These are phyloP conservation scores for Bombus pyrosoma DNA, from an alignment of 1,140 invertebrate genomes.

Conservation along the genomic window DNA sequence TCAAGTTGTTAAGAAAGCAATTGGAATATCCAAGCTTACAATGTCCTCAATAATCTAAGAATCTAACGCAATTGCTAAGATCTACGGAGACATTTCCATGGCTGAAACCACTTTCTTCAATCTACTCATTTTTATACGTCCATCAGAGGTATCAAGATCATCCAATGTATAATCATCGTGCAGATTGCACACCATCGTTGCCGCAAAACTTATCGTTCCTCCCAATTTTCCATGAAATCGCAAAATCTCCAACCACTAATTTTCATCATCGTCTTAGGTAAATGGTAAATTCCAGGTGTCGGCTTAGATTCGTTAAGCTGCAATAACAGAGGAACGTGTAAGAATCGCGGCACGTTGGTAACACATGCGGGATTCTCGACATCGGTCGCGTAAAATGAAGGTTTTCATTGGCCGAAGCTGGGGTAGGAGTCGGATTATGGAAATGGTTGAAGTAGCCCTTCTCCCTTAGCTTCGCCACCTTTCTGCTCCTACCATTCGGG, in stretches of 20 bases:
- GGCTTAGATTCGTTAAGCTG: constrained; percentile 33
- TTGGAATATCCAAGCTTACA: no score
- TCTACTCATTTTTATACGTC: no score
- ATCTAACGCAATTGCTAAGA: no score
- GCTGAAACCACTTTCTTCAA: no score
- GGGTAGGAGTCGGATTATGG: constrained; percentile 75
- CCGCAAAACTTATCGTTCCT: no score
- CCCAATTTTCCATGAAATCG: background rate
- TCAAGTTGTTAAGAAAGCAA: no score
- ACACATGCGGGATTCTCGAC: constrained; percentile 20
- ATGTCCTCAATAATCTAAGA: no score
- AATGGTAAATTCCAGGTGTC: constrained; percentile 29
- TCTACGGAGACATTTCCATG: no score
- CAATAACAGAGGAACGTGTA: constrained; percentile 16
- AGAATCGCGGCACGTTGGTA: constrained; percentile 17
- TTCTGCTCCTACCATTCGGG: background rate
- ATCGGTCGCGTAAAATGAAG: constrained; percentile 69
- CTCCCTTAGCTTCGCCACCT: constrained; percentile 43
- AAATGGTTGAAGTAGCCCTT: constrained; percentile 69
- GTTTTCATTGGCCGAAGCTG: constrained; percentile 73
- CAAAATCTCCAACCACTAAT: background rate
- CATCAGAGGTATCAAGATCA: no score
- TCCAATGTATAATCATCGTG: background rate
- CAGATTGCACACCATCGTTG: background rate
- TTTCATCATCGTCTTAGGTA: background rate